phyloP scores from a whole-genome alignment of 2,113 vertebrate species.

The Callocephalon fimbriatum region DNA sequence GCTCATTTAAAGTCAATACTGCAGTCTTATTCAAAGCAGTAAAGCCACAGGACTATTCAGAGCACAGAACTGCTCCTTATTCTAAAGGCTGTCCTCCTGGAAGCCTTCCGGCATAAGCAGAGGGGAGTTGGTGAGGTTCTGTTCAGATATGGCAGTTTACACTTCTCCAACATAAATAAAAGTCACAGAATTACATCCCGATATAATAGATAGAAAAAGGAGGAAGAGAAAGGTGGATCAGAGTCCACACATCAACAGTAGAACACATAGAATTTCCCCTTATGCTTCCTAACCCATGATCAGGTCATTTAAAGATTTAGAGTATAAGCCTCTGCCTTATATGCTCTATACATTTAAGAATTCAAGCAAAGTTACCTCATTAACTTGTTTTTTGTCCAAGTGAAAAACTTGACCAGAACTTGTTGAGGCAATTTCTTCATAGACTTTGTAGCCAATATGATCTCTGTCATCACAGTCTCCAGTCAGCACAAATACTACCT shows the following conservation, averaged over 20 bases:
- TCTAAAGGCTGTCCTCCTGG: neutral
- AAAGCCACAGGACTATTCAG: neutral
- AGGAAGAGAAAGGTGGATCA: neutral
- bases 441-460: conserved; percentile 94
- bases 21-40: neutral
- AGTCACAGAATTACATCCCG: neutral
- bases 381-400: conserved; percentile 97
- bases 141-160: neutral
- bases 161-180: neutral
- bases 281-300: neutral
- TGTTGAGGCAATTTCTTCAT: conserved; percentile 98
- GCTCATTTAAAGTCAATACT: neutral
- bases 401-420: conserved; percentile 99
- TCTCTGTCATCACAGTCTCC: conserved; percentile 95
- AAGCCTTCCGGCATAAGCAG: neutral
- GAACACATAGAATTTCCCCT: neutral
- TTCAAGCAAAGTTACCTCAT: conserved; percentile 86
- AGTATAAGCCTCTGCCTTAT: neutral
- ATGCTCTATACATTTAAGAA: neutral
- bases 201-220: neutral
- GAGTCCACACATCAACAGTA: neutral
- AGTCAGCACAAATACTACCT: conserved; percentile 98
- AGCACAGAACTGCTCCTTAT: neutral
- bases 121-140: neutral
- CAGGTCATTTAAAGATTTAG: neutral